A percentile compares a stretch with the other conserved stretches of the same genome.
Conservation (phyloP, 2,113 vertebrate genomes). For the Oncorhynchus tshawytscha region DNA sequence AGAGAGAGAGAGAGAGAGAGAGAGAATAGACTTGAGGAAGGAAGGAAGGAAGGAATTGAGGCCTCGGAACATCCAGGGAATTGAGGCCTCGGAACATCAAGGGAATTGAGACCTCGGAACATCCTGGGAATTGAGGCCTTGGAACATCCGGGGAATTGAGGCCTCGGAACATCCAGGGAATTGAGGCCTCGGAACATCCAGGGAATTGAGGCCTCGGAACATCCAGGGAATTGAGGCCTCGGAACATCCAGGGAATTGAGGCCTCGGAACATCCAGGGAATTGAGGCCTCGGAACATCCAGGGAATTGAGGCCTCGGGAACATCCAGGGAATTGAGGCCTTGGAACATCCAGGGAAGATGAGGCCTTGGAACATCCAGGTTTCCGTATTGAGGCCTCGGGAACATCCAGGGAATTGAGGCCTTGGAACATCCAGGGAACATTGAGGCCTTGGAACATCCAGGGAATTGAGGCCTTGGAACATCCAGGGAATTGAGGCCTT, state of each 20-base stretch:
- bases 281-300: background rate
- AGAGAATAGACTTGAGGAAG: constrained; percentile 37
- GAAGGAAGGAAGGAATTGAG: background rate
- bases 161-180: background rate
- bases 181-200: background rate
- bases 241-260: background rate
- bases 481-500: background rate
- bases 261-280: background rate
- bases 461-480: background rate
- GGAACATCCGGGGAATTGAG: too few relatives aligned
- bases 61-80: background rate
- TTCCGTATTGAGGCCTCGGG: too few relatives aligned
- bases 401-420: background rate
- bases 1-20: background rate
- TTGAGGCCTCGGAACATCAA: background rate
- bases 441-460: background rate
- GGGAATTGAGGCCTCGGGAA: background rate
- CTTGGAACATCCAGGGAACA: too few relatives aligned
- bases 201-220: background rate
- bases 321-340: background rate
- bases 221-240: background rate
- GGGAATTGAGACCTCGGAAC: background rate
- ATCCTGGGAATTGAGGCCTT: background rate
- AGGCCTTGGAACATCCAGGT: background rate
- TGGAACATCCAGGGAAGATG: background rate